Evolutionary conservation across 2,888 invertebrate genomes (phyloP), one percentile per base, ranked within the genome.

Genomic region (Meliscaeva auricollis): DNA sequence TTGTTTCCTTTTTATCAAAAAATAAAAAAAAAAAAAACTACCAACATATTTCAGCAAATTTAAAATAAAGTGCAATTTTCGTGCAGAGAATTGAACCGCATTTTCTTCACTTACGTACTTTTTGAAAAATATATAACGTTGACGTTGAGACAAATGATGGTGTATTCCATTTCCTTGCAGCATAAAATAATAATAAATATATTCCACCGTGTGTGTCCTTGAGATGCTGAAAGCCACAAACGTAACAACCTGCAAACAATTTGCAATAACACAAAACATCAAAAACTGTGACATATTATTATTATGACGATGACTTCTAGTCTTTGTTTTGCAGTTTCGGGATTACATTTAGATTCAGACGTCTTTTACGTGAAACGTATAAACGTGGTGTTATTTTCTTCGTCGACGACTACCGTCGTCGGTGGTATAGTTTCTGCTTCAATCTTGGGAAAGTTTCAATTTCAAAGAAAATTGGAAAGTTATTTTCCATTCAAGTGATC

Each of bases 41-140:
- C 73, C 52, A 11, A 20, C 7, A 48, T 32, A 54, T 48, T 2
- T 0, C 52, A 70, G 69, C n/a, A 64, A 75, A 79, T 75, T 75
- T 79, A 75, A 72, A 79, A 58, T 79, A 58, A 79, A 70, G 84
- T 84, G 84, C 79, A 84, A 84, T 74, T 66, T 84, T 70, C 64
- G 64, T 58, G 69, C 58, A 76, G 32, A 72, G 66, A 70, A 72
- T 46, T 60, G 52, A 76, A 82, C 76, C 64, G 52, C 72, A 60
- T 56, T 56, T 22, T 62, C 44, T 50, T 66, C 66, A 69, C 50
- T 48, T 52, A 60, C 20, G n/a, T 56, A 32, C 17, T 15, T 9
- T 13, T 15, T 22, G 30, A 32, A 15, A 56, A n/a, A 4, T 17
- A 35, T 56, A 56, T 66, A 56, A 46, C 35, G 35, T 58, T 58